Evolutionary conservation across 2,797 vertebrate genomes (phyloP), one percentile per base, ranked within the genome.

Genomic region (Micropoecilia bifurca): DNA sequence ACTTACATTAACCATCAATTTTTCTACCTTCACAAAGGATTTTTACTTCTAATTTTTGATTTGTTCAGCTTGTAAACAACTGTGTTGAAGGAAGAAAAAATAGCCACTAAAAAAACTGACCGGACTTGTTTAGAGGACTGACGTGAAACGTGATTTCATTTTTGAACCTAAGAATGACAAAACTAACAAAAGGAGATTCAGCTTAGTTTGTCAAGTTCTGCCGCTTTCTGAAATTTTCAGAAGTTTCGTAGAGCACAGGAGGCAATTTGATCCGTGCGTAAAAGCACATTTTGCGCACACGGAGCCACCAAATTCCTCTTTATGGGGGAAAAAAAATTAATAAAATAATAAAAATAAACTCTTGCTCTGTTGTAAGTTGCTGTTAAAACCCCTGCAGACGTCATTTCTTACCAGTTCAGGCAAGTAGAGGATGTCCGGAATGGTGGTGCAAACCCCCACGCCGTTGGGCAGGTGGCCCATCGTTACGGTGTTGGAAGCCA

Each of bases 371-470:
- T 69, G 39, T 25, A 41, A 68, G 16, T 22, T 20, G 16, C 33
- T 22, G 16, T 1, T n/a, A 10, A 71, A 47, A 10, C 3, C 2
- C 16, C 2, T 1, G 14, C 0, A 10, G 59, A n/a, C 20, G 59
- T 39, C n/a, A 39, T 5, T 61, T 81, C 96, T 97, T 86, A 97
- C 97, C 89, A 97, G 95, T 68, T 97, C 97, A 0, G 96, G 95
- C 66, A 97, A 33, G 89, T 95, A 96, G 13, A 97, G 91, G 75
- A 97, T 82, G 87, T 97, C 97, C 0, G 97, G 97, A 53, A 97
- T 89, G 45, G 95, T 95, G 2, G 73, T 80, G 55, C 96, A 96
- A 57, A 97, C 95, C 0, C 92, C 81, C 12, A 89, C 4, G 61
- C 97, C 97, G 1, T 90, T 95, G 77, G 97, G 97, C n/a, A 97